Evolutionary conservation across 2,113 vertebrate genomes (phyloP), one percentile per base, ranked within the genome.

Genomic region (Campylorhamphus procurvoides): DNA sequence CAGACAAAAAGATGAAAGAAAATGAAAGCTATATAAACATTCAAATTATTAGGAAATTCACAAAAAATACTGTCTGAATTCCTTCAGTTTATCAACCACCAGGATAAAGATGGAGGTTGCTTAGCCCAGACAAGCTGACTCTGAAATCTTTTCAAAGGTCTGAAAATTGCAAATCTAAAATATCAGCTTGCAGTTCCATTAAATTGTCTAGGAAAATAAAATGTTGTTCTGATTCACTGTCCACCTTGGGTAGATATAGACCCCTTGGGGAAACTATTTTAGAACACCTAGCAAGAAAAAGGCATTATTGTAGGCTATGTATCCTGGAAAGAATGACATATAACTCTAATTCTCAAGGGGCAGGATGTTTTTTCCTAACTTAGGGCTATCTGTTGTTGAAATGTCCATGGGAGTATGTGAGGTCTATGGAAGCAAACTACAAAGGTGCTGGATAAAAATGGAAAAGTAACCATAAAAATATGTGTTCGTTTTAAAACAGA

Each of bases 151-250:
- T 80, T 68, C 52, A 71, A 78, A 72, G 35, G 46, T 81, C 73
- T 96, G 68, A 78, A 72, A 92, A 89, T 22, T 80, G 78, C 56
- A 78, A 84, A 87, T 60, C 22, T 68, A 60, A 93, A 93, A 84
- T 44, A 71, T 8, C 25, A 94, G 37, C 40, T 78, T 78, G 44
- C 39, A 53, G 40, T 64, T 94, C 52, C 42, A 84, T 77, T 90
- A 95, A 73, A 68, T 35, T 69, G 31, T 44, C 60, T 42, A 72
- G 52, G 76, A 86, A 89, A 92, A 90, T 78, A 75, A 37, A 89
- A 95, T 72, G 89, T 55, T 84, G 24, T 84, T 93, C 35, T 22
- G 56, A 84, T 90, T 93, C 60, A 94, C 25, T 72, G 28, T 42
- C 56, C 25, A 49, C 28, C 15, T 73, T 42, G 53, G 23, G 49